A percentile compares a stretch with the other conserved stretches of the same genome.
Evolutionary conservation across 2,113 vertebrate genomes (phyloP).

Genomic region (Mastomys coucha): DNA sequence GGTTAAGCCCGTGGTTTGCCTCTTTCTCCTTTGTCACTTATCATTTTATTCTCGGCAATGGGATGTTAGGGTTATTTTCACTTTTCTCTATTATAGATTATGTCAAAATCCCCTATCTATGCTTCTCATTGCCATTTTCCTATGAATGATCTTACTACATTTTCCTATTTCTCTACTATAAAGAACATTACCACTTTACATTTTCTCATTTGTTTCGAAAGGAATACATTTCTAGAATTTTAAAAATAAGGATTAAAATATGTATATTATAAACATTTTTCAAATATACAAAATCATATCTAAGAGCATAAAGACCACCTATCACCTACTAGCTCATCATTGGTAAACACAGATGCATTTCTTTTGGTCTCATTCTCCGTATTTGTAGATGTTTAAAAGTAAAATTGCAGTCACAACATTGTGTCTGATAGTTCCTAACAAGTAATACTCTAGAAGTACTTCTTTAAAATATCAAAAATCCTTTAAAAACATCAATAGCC

Average conservation of each 20-base stretch:
- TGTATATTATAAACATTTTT: background rate
- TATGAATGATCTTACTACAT: conserved; percentile 15
- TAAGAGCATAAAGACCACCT: background rate
- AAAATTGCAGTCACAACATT: background rate
- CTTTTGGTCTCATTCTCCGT: background rate
- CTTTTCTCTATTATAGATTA: conserved; percentile 4
- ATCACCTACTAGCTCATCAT: background rate
- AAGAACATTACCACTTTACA: background rate
- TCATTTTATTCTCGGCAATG: background rate
- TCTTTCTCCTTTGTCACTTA: background rate
- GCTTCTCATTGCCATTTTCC: conserved; percentile 13
- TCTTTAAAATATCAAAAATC: conserved; percentile 22
- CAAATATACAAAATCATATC: conserved; percentile 18
- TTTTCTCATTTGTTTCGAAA: conserved; percentile 38
- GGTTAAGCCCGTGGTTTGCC: background rate
- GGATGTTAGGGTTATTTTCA: background rate
- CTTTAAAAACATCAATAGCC: conserved; percentile 21
- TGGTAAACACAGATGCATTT: background rate
- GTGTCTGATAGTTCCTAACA: background rate
- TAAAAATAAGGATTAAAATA: conserved; percentile 28
- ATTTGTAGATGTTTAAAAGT: conserved; percentile 45
- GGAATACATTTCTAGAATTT: background rate
- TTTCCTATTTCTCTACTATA: background rate
- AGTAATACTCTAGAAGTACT: background rate
- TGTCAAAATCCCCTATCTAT: background rate